Percentiles rank a stretch among this genome's conserved stretches.
These are phyloP conservation scores for Axea sp. DNA, from an alignment of 2,888 invertebrate genomes.

Conservation along the genomic window DNA sequence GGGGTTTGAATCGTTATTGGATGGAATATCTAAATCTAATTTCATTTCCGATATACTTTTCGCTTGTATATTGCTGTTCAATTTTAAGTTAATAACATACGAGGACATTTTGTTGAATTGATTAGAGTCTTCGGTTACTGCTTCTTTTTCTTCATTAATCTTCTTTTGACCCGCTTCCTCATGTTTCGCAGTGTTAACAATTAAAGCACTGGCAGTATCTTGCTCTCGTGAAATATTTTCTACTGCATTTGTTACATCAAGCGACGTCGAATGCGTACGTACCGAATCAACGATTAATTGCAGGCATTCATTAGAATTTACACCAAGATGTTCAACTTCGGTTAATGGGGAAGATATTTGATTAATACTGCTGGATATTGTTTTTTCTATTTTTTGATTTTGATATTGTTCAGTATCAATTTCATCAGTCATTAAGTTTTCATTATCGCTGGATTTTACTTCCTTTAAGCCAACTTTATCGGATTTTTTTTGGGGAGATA, in stretches of 20 bases:
- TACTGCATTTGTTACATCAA: conserved; percentile 32
- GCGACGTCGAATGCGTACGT: conserved; percentile 46
- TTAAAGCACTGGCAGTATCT: conserved; percentile 33
- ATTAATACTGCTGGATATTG: conserved; percentile 49
- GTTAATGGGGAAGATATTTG: conserved; percentile 48
- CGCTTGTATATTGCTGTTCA: neutral
- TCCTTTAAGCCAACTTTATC: neutral
- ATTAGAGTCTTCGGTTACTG: neutral
- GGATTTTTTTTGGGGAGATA: conserved; percentile 67
- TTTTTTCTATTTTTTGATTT: conserved; percentile 15
- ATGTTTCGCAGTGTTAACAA: conserved; percentile 14
- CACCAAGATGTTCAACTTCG: conserved; percentile 23
- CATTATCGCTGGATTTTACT: neutral
- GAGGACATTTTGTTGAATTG: conserved; percentile 6
- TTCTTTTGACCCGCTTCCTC: conserved; percentile 2
- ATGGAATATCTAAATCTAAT: conserved; percentile 2
- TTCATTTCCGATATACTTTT: neutral
- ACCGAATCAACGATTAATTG: conserved; percentile 57
- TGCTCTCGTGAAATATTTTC: conserved; percentile 49
- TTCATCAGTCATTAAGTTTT: neutral
- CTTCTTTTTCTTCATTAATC: neutral
- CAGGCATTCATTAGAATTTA: conserved; percentile 44
- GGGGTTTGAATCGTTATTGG: conserved; percentile 5
- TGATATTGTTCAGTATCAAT: conserved; percentile 16
- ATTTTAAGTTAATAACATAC: conserved; percentile 1